Evolutionary conservation across 2,113 vertebrate genomes (phyloP).

Genomic region (Calonectris borealis): DNA sequence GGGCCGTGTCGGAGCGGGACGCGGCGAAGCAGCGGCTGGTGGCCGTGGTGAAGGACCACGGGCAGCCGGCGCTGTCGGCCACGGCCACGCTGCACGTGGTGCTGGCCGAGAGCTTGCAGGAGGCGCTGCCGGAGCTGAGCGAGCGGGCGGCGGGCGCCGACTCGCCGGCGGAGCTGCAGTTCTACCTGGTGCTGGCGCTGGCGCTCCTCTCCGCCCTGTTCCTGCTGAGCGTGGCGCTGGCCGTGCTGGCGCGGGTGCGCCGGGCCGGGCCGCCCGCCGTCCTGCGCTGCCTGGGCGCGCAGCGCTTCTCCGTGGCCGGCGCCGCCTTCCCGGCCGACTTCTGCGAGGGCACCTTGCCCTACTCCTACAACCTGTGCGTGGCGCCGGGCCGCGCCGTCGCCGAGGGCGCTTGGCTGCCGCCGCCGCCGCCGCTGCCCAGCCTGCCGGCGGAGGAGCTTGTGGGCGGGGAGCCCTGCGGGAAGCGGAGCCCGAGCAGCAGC

Average conservation of each 20-base stretch:
- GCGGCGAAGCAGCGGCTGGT: constrained; percentile 64
- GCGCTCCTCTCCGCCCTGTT: constrained; percentile 43
- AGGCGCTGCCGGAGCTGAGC: constrained; percentile 67
- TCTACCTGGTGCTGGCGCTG: constrained; percentile 41
- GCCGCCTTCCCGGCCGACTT: constrained; percentile 30
- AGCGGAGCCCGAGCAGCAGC: too few relatives aligned
- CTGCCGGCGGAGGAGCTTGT: too few relatives aligned
- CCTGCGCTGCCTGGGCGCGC: constrained; percentile 30
- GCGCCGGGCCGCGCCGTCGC: not conserved
- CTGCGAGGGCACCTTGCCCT: constrained; percentile 66
- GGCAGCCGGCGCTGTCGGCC: constrained; percentile 76
- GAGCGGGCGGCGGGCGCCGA: not conserved
- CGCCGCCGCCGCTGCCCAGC: too few relatives aligned
- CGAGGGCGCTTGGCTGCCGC: not conserved
- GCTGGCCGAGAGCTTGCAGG: constrained; percentile 80
- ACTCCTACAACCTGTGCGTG: constrained; percentile 62
- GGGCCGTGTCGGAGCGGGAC: constrained; percentile 28
- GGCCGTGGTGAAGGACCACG: constrained; percentile 67
- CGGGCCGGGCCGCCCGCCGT: not conserved
- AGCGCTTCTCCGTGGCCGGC: not conserved
- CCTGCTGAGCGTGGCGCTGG: constrained; percentile 47
- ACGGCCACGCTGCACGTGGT: constrained; percentile 77
- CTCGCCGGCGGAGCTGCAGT: not conserved
- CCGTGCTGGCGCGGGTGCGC: not conserved
- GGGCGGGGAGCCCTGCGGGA: too few relatives aligned